Evolutionary conservation across 1,140 invertebrate species (phyloP), one percentile per base, ranked within the genome.

Genomic region (Zaprionus gabonicus): DNA sequence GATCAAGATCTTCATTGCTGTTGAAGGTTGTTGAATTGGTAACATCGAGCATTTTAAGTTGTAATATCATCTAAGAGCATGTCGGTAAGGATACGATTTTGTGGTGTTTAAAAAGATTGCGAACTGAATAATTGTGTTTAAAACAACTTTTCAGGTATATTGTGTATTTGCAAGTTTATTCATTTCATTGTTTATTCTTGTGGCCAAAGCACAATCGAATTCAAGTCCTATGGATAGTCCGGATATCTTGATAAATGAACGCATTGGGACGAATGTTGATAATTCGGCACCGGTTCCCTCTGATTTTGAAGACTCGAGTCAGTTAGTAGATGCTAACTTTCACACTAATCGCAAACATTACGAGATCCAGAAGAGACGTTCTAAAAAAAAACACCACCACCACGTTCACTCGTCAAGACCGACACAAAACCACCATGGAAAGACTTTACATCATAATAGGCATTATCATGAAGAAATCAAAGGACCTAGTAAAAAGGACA

Each of bases 361-460:
- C 27, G 68, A 71, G 36, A 13, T 71, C 12, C 44, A 44, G 1
- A 71, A 59, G 13, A 28, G 60, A 12, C 55, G 68, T 1, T 27
- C 62, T 0, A 76, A 76, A 27, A 71, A 65, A 12, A 76, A 76
- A 23, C 73, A 46, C 41, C 41, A 69, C 0, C 73, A 60, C 59
- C 44, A 34, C 5, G 20, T 44, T 1, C 62, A 66, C 25, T 17
- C 28, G 1, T 12, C 60, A 15, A 60, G 59, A 46, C 17, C 58
- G 3, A 7, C 20, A 3, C 59, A 53, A 15, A 46, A 17, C n/a
- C 41, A 46, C 7, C 46, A 71, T 36, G 20, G 20, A 10, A 71
- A 71, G 27, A 28, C 17, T 31, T 10, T 17, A 7, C 17, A 41
- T 12, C 12, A n/a, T n/a, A 20, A 7, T 10, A 80, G 65, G 44